Percentiles rank a stretch among this genome's conserved stretches.
These are phyloP conservation scores for Tetragnatha versicolor DNA, from an alignment of 1,140 invertebrate genomes.

Conservation along the genomic window DNA sequence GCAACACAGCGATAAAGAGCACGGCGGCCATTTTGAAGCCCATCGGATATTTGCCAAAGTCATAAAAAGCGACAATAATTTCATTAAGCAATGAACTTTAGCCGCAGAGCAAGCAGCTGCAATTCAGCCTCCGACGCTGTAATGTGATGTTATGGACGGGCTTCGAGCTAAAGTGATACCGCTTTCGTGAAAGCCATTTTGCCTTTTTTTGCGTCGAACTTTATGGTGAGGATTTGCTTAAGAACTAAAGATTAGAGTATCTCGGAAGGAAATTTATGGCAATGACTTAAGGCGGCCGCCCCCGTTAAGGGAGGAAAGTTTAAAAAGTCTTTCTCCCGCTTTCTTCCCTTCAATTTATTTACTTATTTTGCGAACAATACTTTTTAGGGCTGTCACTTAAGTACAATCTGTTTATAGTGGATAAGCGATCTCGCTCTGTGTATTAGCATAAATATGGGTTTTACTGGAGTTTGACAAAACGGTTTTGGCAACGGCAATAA, in stretches of 20 bases:
- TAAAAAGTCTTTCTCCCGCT: not conserved
- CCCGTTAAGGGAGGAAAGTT: not conserved
- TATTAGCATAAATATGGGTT: slow-evolving; percentile 14
- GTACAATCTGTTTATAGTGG: not conserved
- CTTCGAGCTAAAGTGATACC: slow-evolving; percentile 25
- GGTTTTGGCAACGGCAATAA: not conserved
- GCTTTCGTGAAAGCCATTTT: not conserved
- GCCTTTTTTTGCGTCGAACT: not conserved
- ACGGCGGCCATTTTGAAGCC: not conserved
- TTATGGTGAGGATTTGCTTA: not conserved
- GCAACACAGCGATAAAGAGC: not conserved
- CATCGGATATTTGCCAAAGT: too few species aligned
- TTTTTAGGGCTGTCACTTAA: not conserved
- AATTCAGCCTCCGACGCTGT: not conserved
- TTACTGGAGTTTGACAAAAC: not conserved
- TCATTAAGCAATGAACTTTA: slow-evolving; percentile 14
- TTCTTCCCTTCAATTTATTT: not conserved
- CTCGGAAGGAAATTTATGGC: slow-evolving; percentile 1
- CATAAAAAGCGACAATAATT: not conserved
- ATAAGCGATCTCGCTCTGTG: not conserved
- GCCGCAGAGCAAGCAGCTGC: not conserved
- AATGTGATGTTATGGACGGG: slow-evolving; percentile 5
- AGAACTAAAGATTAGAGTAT: slow-evolving; percentile 10
- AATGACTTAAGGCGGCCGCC: not conserved
- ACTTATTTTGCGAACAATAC: not conserved